Conservation (phyloP, 2,113 vertebrate species). For the Athene cunicularia region DNA sequence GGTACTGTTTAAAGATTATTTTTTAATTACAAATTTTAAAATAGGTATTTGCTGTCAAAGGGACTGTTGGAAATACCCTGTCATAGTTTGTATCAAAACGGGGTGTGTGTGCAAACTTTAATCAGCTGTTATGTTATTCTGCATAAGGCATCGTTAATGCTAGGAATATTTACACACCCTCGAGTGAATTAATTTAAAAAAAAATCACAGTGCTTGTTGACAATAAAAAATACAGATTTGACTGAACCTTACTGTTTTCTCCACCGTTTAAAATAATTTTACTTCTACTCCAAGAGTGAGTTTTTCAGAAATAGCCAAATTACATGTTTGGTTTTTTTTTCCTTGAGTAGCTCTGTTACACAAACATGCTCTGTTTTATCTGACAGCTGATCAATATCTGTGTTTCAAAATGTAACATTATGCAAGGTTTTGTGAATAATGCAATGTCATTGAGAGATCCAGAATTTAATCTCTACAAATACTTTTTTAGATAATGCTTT, state of each 20-base stretch:
- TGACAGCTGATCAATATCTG: constrained; percentile 2
- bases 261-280: neutral
- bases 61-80: constrained; percentile 15
- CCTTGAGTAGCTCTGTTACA: neutral
- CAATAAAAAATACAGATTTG: neutral
- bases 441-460: neutral
- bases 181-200: neutral
- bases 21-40: neutral
- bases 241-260: neutral
- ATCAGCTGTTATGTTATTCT: neutral
- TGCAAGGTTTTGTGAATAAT: neutral
- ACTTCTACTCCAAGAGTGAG: neutral
- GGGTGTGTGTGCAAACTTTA: neutral
- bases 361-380: neutral
- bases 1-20: constrained; percentile 13
- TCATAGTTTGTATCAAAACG: neutral
- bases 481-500: constrained; percentile 19
- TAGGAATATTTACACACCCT: neutral
- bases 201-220: neutral
- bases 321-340: neutral
- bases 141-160: neutral
- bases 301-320: neutral
- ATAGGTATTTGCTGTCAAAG: constrained; percentile 14
- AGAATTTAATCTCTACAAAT: neutral
- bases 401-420: neutral